Conservation (phyloP, 1,140 invertebrate species). For the Zophobas atratus region DNA sequence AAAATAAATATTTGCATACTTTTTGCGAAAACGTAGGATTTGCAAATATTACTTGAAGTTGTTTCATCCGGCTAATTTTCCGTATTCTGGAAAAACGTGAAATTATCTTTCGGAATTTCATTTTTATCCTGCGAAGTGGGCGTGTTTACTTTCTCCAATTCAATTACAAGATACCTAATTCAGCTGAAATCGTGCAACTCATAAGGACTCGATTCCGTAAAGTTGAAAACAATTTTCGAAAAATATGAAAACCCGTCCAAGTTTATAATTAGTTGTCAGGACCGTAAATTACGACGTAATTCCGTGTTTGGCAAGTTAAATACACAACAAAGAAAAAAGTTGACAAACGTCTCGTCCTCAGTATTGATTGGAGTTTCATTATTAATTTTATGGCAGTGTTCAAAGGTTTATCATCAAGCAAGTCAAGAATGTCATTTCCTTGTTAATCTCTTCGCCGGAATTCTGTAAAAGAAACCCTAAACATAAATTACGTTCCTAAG, state of each 20-base stretch:
- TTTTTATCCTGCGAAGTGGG: too few relatives aligned
- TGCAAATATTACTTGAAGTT: too few relatives aligned
- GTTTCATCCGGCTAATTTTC: too few relatives aligned
- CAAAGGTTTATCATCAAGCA: slow-evolving; percentile 8
- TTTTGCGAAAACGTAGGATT: too few relatives aligned
- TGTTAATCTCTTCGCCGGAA: neutral
- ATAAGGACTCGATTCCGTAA: neutral
- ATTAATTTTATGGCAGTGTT: slow-evolving; percentile 25
- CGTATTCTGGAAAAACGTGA: too few relatives aligned
- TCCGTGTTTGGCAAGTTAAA: too few relatives aligned
- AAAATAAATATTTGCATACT: too few relatives aligned
- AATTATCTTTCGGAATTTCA: too few relatives aligned
- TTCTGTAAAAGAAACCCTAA: neutral
- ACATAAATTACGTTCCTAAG: neutral
- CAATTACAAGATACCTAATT: neutral
- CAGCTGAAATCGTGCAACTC: too few relatives aligned
- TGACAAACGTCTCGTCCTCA: neutral
- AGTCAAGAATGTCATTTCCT: slow-evolving; percentile 19
- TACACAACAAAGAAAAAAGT: neutral
- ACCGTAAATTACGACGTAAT: neutral
- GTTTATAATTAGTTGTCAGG: slow-evolving; percentile 1
- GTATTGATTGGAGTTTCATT: slow-evolving; percentile 27
- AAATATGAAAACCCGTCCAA: neutral
- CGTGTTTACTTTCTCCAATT: neutral
- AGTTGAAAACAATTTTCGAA: neutral